These are phyloP conservation scores for Chiloscyllium plagiosum DNA, from an alignment of 2,113 vertebrate species.

Conservation along the genomic window DNA sequence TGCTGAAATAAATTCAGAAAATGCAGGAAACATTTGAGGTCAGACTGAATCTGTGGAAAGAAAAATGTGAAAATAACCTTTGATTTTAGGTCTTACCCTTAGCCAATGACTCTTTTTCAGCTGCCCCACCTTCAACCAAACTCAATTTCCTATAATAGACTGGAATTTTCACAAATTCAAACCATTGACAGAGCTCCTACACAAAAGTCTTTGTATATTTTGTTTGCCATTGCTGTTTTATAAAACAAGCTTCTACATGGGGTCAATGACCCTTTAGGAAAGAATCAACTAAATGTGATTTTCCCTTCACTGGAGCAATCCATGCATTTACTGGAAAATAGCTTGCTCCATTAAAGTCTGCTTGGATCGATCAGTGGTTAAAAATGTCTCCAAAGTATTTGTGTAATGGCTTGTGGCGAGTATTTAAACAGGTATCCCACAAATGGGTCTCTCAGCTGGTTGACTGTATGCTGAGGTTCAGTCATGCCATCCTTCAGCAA, in stretches of 20 bases:
- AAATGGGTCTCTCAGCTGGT: neutral
- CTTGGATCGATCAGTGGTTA: neutral
- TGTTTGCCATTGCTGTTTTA: neutral
- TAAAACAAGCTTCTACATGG: neutral
- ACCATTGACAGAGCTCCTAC: neutral
- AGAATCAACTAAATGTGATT: neutral
- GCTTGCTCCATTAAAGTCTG: neutral
- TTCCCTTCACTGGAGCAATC: neutral
- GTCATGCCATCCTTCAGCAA: too few species aligned
- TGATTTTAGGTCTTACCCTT: neutral
- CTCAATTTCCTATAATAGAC: neutral
- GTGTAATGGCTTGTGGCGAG: neutral
- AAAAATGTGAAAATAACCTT: neutral
- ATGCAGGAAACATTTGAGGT: neutral
- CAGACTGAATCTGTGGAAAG: neutral
- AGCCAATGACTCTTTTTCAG: neutral
- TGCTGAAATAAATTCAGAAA: neutral
- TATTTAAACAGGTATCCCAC: neutral
- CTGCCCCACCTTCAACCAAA: neutral
- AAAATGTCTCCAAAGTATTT: conserved; percentile 10
- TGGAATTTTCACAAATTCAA: neutral
- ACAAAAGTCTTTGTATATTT: neutral
- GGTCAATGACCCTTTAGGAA: neutral
- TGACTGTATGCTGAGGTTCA: neutral
- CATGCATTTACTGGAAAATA: neutral